Percentiles rank a stretch among this genome's conserved stretches.
Conservation (phyloP, 2,797 vertebrate genomes). For the Lepilemur septentrionalis region DNA sequence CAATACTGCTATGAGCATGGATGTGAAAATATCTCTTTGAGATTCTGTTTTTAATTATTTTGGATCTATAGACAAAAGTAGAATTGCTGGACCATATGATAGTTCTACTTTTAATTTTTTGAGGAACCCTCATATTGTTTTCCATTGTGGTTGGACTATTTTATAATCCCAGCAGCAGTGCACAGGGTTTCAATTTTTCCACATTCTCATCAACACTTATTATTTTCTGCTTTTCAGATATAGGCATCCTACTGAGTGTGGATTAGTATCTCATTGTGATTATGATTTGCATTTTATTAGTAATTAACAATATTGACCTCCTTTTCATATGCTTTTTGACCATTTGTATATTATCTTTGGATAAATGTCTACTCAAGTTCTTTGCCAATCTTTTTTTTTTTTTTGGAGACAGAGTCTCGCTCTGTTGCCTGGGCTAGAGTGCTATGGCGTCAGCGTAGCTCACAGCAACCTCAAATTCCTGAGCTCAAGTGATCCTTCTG, state of each 20-base stretch:
- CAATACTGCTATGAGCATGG: neutral
- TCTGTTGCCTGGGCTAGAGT: no score
- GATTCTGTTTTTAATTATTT: neutral
- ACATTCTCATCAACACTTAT: neutral
- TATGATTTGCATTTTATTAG: neutral
- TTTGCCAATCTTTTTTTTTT: neutral
- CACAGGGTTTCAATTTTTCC: neutral
- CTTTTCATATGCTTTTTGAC: neutral
- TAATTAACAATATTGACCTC: neutral
- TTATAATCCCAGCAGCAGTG: neutral
- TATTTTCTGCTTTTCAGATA: neutral
- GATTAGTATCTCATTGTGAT: neutral
- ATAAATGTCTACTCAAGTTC: neutral
- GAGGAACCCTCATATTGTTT: neutral
- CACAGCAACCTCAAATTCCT: no score
- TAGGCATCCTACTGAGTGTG: neutral
- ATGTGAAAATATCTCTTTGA: neutral
- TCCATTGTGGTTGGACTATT: neutral
- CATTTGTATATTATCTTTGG: neutral
- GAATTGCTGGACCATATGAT: neutral
- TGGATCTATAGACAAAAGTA: neutral
- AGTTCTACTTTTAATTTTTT: neutral
- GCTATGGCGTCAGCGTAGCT: no score
- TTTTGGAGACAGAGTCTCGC: no score
- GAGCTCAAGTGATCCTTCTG: no score